Base-by-base conservation (phyloP, 2,113 vertebrate species). In the Cyprinodon variegatus region DNA sequence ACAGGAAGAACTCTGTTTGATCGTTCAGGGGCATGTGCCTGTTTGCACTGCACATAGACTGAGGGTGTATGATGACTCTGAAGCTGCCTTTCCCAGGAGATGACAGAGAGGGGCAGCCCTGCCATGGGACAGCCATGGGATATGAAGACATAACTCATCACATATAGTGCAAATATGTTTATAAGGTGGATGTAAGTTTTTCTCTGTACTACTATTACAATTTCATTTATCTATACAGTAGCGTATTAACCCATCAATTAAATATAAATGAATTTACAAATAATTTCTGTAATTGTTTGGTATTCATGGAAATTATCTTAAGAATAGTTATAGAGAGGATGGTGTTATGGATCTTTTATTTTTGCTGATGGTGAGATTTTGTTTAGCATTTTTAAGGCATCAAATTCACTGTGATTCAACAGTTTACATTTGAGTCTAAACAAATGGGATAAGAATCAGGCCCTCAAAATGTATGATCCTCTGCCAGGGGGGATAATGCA, bases 51-150 rank as follows among this genome's bases (percentile, higher is more conserved):
- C 60, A 15, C 61, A 62, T 68, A 78, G 39, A 45, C 48, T 46
- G 50, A 70, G 70, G 22, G 61, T 83, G 78, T 82, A 84, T 75
- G 63, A 70, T 69, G 77, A 78, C 65, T 71, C 63, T 73, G 36
- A 72, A 80, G 72, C 65, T 86, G 75, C 60, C 41, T 73, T 76
- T 87, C 70, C 68, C 62, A 68, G 72, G 61, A 66, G 74, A 83
- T 68, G 83, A 83, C 77, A 72, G 68, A 71, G 57, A 82, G 78
- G 92, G 84, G 85, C 88, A 90, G 77, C 70, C 81, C 75, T 85
- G 83, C 72, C 83, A 71, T 83, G 71, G 86, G 81, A 65, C 67
- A 79, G 61, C 43, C 5, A 60, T 13, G 36, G n/a, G 4, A 8
- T 40, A 37, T 20, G 13, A 61, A 72, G 68, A 45, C 48, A 70